Base-by-base conservation (phyloP, 2,888 invertebrate species). In the Ptilodon capucinus region DNA sequence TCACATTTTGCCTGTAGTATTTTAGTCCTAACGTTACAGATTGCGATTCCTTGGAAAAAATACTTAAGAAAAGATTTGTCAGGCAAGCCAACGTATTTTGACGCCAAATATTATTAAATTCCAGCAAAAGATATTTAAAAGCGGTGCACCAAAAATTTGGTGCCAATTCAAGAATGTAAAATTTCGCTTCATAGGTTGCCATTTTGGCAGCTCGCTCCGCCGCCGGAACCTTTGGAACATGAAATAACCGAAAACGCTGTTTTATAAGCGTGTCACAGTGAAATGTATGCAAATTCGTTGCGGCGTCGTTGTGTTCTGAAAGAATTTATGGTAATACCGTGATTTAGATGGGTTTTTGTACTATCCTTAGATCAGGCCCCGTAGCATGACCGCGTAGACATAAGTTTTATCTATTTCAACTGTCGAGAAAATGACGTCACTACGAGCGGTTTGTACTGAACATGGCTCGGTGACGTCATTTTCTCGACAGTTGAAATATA, bases 341-440 rank as follows among this genome's bases (percentile, higher is more conserved):
- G 28, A 40, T 54, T 52, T 48, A n/a, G 28, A 28, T 28, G n/a
- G 11, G 28, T n/a, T 8, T n/a, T 28, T 28, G 28, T 28, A n/a
- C 11, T 28, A 9, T 23, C 8, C 23, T 23, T 7, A 7, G 23
- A 23, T 23, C 23, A 23, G 23, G n/a, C n/a, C n/a, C n/a, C n/a
- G n/a, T n/a, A n/a, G n/a, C n/a, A n/a, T n/a, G n/a, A n/a, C n/a
- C n/a, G n/a, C n/a, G n/a, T n/a, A n/a, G n/a, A n/a, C n/a, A n/a
- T n/a, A n/a, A n/a, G n/a, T n/a, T n/a, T n/a, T n/a, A n/a, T n/a
- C n/a, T n/a, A n/a, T n/a, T n/a, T n/a, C n/a, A n/a, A n/a, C n/a
- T n/a, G n/a, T n/a, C n/a, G n/a, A n/a, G n/a, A n/a, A n/a, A n/a
- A n/a, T n/a, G n/a, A n/a, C n/a, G n/a, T n/a, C n/a, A n/a, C n/a